Evolutionary conservation across 2,888 invertebrate genomes (phyloP).

Genomic region (Carpatolechia fugitivella): DNA sequence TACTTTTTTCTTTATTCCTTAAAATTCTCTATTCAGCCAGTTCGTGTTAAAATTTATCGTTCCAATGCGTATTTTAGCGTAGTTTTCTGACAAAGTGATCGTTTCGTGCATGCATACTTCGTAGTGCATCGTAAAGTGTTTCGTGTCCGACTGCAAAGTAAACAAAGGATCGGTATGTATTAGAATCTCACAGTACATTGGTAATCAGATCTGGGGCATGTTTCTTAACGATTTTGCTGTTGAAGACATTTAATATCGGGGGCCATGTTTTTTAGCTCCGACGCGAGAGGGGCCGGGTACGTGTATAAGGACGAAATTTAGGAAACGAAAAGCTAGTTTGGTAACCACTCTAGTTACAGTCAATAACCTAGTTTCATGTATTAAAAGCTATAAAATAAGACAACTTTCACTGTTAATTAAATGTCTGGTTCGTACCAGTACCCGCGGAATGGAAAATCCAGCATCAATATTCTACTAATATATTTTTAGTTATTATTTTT

Average conservation of each 20-base stretch:
- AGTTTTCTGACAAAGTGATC: not conserved
- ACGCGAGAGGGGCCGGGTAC: no score
- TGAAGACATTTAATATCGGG: not conserved
- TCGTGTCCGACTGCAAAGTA: slow-evolving; percentile 4
- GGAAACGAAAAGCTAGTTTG: no score
- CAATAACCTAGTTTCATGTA: not conserved
- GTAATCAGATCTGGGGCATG: not conserved
- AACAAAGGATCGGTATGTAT: slow-evolving; percentile 13
- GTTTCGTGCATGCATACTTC: not conserved
- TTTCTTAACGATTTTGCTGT: not conserved
- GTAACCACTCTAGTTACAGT: not conserved
- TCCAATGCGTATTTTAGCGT: not conserved
- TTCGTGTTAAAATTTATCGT: not conserved
- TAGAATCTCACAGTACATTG: not conserved
- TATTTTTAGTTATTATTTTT: no score
- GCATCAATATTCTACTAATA: no score
- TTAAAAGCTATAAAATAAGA: not conserved
- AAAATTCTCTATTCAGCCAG: slow-evolving; percentile 1
- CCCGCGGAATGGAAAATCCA: no score
- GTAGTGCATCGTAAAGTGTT: not conserved
- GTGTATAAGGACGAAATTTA: no score
- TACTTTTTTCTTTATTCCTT: slow-evolving; percentile 31
- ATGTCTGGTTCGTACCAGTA: no score
- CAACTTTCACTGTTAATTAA: not conserved
- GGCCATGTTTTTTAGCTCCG: no score